A percentile compares a stretch with the other conserved stretches of the same genome.
Conservation (phyloP, 2,113 vertebrate species). For the Paralichthys olivaceus region DNA sequence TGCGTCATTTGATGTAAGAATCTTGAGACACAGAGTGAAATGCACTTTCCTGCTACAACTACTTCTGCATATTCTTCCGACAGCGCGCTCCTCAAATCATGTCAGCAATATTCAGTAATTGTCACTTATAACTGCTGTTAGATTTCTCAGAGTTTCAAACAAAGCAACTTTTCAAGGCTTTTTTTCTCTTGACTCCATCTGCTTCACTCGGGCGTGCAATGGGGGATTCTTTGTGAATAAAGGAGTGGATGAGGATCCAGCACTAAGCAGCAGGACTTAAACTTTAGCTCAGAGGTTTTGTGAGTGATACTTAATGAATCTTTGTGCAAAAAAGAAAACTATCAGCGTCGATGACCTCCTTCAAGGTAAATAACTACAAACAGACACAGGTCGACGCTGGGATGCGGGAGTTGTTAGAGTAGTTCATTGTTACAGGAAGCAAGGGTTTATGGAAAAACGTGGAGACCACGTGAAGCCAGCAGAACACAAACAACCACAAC, state of each 20-base stretch:
- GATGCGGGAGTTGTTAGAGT: constrained; percentile 30
- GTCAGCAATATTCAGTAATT: constrained; percentile 62
- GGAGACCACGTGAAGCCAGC: constrained; percentile 6
- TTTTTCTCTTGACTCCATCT: constrained; percentile 31
- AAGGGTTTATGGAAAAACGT: constrained; percentile 36
- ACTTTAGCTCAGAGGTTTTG: constrained; percentile 10
- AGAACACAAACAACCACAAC: constrained; percentile 33
- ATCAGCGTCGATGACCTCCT: constrained; percentile 6
- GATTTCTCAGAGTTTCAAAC: constrained; percentile 65
- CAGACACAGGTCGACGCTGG: constrained; percentile 5
- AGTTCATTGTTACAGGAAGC: constrained; percentile 45
- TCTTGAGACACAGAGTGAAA: constrained; percentile 63
- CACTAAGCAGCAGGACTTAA: background rate
- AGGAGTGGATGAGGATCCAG: constrained; percentile 1
- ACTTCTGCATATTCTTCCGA: constrained; percentile 57
- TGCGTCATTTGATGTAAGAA: constrained; percentile 72
- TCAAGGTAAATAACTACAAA: constrained; percentile 2
- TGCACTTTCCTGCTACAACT: constrained; percentile 56
- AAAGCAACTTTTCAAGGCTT: constrained; percentile 58
- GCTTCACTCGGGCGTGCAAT: constrained; percentile 26
- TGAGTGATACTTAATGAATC: constrained; percentile 10
- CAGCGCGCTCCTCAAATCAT: constrained; percentile 53
- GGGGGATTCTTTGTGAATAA: constrained; percentile 28
- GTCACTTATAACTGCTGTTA: constrained; percentile 64
- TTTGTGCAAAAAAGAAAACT: background rate